Evolutionary conservation across 2,113 vertebrate genomes (phyloP).

Genomic region (Sebastes fasciatus): DNA sequence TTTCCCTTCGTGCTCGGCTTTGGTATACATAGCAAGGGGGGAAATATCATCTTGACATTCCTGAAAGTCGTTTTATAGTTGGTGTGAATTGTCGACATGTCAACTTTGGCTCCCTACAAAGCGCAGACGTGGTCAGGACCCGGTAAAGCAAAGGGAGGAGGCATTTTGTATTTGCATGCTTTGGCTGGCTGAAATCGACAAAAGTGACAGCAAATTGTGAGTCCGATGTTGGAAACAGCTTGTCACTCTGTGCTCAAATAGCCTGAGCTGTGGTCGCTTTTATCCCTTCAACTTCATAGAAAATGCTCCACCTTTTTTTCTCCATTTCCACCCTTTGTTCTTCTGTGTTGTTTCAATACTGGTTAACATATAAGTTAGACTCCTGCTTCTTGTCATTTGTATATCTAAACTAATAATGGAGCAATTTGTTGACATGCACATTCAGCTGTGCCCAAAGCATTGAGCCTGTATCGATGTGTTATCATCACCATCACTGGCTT

Average conservation of each 20-base stretch:
- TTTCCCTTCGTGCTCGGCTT: constrained; percentile 52
- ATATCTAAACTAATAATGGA: not conserved
- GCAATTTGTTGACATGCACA: not conserved
- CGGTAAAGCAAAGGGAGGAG: constrained; percentile 78
- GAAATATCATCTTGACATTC: constrained; percentile 63
- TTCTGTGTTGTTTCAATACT: constrained; percentile 58
- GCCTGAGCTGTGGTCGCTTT: constrained; percentile 24
- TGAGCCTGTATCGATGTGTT: constrained; percentile 31
- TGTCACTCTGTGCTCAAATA: constrained; percentile 15
- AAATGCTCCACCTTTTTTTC: constrained; percentile 52
- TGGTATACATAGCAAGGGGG: constrained; percentile 32
- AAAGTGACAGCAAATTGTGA: constrained; percentile 74
- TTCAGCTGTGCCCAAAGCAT: constrained; percentile 32
- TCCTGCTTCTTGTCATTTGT: not conserved
- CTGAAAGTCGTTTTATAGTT: constrained; percentile 76
- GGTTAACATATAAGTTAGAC: constrained; percentile 31
- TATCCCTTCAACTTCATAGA: constrained; percentile 43
- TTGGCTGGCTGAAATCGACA: constrained; percentile 62
- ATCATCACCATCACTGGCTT: constrained; percentile 11
- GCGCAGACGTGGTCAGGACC: constrained; percentile 82
- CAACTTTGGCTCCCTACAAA: constrained; percentile 81
- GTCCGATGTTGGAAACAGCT: constrained; percentile 31
- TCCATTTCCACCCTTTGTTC: constrained; percentile 73
- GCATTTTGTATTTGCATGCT: constrained; percentile 81
- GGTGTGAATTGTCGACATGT: constrained; percentile 80